Evolutionary conservation across 2,113 vertebrate species (phyloP).

Genomic region (Camelus dromedarius): DNA sequence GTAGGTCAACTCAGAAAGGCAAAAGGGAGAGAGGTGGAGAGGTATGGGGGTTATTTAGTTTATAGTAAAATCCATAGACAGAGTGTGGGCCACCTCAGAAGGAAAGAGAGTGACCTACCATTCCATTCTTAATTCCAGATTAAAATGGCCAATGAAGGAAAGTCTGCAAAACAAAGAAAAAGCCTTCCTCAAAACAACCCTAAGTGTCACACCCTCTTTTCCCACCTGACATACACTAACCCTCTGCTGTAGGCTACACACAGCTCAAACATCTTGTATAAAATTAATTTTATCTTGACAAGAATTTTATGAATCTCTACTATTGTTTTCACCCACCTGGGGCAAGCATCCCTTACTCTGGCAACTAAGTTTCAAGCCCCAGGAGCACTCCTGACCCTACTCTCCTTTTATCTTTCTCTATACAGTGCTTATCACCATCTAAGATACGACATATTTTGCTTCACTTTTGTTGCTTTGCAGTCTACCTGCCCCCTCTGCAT

Average conservation of each 20-base stretch:
- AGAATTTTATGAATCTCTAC: not conserved
- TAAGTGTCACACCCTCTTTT: not conserved
- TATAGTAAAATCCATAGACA: no score
- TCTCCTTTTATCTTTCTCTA: not conserved
- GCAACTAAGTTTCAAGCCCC: not conserved
- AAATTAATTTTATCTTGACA: not conserved
- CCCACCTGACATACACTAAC: not conserved
- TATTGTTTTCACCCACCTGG: not conserved
- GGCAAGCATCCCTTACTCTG: not conserved
- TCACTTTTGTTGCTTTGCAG: not conserved
- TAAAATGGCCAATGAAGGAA: constrained; percentile 26
- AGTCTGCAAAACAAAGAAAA: not conserved
- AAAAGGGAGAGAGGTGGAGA: no score
- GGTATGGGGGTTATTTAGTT: no score
- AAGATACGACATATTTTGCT: not conserved
- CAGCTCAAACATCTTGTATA: not conserved
- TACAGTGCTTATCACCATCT: not conserved
- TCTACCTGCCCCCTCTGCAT: not conserved
- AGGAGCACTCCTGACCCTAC: not conserved
- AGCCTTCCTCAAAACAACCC: not conserved
- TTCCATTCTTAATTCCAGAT: not conserved
- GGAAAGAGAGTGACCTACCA: not conserved
- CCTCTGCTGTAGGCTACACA: not conserved
- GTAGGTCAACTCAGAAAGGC: no score
- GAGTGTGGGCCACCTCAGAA: no score